Conservation (phyloP, 2,113 vertebrate genomes). For the Apus apus region DNA sequence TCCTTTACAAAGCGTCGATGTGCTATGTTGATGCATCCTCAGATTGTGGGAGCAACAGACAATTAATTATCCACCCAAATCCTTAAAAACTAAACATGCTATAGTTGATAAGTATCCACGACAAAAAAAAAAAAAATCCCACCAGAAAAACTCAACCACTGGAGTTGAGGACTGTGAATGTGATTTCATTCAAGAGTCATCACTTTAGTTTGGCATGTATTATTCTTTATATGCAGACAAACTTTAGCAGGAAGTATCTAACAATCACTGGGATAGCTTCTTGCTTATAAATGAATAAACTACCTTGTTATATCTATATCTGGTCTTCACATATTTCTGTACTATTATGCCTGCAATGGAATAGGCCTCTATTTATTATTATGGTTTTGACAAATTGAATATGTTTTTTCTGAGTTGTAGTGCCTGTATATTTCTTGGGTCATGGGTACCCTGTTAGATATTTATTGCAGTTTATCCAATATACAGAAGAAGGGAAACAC, state of each 20-base stretch:
- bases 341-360: fast-evolving
- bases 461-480: background rate
- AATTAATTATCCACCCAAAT: constrained; percentile 8
- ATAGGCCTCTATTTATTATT: background rate
- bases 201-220: background rate
- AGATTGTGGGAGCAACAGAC: background rate
- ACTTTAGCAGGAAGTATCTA: background rate
- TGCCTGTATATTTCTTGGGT: background rate
- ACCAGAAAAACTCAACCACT: background rate
- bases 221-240: background rate
- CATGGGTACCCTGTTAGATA: background rate
- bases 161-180: background rate
- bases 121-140: background rate
- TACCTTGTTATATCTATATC: background rate
- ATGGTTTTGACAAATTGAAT: background rate
- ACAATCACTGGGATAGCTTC: background rate
- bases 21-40: background rate
- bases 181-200: background rate
- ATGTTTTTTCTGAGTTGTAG: background rate
- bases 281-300: background rate
- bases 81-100: background rate
- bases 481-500: background rate
- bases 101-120: background rate
- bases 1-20: constrained; percentile 34
- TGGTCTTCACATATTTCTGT: background rate